Percentiles rank a stretch among this genome's conserved stretches.
phyloP scores from a whole-genome alignment of 1,140 invertebrate species.

The Xylocopa sonorina region DNA sequence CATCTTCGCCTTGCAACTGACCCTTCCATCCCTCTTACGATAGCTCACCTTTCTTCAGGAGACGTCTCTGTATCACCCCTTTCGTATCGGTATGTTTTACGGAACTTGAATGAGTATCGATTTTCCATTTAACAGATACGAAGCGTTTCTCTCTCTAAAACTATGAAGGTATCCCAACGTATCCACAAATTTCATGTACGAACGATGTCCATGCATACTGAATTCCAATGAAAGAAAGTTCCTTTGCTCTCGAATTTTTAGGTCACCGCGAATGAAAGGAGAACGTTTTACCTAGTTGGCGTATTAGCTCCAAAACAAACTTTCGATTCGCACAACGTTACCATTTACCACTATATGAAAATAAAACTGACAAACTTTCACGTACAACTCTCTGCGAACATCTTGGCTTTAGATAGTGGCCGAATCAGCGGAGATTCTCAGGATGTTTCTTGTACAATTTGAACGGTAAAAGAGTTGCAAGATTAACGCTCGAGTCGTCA shows the following conservation, averaged over 20 bases:
- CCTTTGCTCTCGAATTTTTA: neutral
- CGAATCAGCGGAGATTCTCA: neutral
- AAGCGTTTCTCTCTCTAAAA: too few species aligned
- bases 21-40: too few species aligned
- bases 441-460: too few species aligned
- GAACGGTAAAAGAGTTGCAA: neutral
- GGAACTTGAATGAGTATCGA: too few species aligned
- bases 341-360: neutral
- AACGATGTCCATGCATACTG: neutral
- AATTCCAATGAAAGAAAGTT: neutral
- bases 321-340: constrained; percentile 9
- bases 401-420: too few species aligned
- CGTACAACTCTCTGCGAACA: neutral
- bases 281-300: neutral
- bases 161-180: too few species aligned
- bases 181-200: too few species aligned
- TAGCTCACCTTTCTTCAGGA: neutral
- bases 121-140: too few species aligned
- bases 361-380: neutral
- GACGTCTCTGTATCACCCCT: too few species aligned
- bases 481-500: constrained; percentile 52
- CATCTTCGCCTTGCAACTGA: constrained; percentile 1
- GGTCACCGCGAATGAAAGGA: neutral
- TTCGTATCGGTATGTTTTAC: too few species aligned
- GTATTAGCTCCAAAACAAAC: neutral